A percentile compares a stretch with the other conserved stretches of the same genome.
These are phyloP conservation scores for Dryobota labecula DNA, from an alignment of 2,888 invertebrate genomes.

Conservation along the genomic window DNA sequence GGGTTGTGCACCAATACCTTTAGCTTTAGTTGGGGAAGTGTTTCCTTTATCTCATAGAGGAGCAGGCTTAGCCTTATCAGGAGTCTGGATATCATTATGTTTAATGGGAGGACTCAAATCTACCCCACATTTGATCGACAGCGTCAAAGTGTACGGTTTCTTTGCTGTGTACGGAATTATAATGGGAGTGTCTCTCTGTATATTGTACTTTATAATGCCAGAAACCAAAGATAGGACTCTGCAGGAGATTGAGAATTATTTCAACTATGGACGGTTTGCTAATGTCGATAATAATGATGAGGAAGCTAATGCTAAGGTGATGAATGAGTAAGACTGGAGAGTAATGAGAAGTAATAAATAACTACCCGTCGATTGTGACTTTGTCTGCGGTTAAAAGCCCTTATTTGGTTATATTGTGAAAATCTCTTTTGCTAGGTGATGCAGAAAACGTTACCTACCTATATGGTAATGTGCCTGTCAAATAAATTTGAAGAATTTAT, in stretches of 20 bases:
- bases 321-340: constrained; percentile 26
- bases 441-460: no score
- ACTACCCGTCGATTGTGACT: not conserved
- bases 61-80: constrained; percentile 70
- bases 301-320: constrained; percentile 61
- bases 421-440: not conserved
- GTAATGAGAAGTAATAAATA: not conserved
- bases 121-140: constrained; percentile 70
- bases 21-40: constrained; percentile 74
- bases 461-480: not conserved
- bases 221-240: constrained; percentile 72
- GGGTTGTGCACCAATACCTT: constrained; percentile 75
- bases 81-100: constrained; percentile 68
- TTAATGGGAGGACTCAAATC: constrained; percentile 69
- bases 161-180: constrained; percentile 76
- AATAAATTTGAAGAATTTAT: not conserved
- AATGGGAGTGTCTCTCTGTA: constrained; percentile 56
- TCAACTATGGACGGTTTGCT: constrained; percentile 69
- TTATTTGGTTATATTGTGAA: not conserved
- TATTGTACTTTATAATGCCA: constrained; percentile 68
- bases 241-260: constrained; percentile 72
- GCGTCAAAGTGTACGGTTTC: constrained; percentile 76
- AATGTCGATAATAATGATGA: constrained; percentile 62
- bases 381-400: not conserved
- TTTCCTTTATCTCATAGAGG: constrained; percentile 74